A percentile compares a stretch with the other conserved stretches of the same genome.
phyloP scores from a whole-genome alignment of 2,113 vertebrate genomes.

The Puffinus mauretanicus region DNA sequence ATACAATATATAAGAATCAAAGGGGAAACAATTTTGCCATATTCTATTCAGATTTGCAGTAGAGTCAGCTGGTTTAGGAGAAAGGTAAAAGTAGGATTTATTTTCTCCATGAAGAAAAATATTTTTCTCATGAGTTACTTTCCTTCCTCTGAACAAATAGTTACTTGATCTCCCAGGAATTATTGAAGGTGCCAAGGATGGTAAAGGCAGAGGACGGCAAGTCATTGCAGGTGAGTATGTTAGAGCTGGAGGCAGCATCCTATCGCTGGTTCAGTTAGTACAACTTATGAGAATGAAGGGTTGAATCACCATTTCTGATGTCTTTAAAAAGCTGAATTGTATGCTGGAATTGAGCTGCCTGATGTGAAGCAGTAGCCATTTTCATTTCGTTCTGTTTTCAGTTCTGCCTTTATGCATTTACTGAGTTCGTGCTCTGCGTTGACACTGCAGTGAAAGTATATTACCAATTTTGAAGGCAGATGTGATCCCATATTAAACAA shows the following conservation, averaged over 20 bases:
- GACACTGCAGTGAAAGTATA: background rate
- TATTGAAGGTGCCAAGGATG: constrained; percentile 98
- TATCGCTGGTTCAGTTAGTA: background rate
- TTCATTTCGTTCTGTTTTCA: background rate
- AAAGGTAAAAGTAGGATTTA: background rate
- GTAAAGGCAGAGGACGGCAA: constrained; percentile 95
- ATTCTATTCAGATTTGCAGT: background rate
- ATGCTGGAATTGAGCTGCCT: background rate
- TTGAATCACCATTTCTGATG: background rate
- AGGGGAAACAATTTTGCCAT: background rate
- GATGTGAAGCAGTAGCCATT: background rate
- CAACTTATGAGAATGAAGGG: background rate
- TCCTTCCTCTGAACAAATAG: constrained; percentile 65
- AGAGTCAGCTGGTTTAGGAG: background rate
- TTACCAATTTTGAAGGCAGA: background rate
- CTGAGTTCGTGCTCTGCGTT: background rate
- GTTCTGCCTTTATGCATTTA: background rate
- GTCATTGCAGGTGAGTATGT: constrained; percentile 90
- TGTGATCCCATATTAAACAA: background rate
- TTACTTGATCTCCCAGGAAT: constrained; percentile 98
- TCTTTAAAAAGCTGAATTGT: background rate
- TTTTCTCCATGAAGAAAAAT: background rate
- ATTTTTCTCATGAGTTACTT: background rate
- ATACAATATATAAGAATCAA: background rate
- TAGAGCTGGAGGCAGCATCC: background rate